phyloP scores from a whole-genome alignment of 2,888 invertebrate genomes.

The Eueremaeus valkanovi region DNA sequence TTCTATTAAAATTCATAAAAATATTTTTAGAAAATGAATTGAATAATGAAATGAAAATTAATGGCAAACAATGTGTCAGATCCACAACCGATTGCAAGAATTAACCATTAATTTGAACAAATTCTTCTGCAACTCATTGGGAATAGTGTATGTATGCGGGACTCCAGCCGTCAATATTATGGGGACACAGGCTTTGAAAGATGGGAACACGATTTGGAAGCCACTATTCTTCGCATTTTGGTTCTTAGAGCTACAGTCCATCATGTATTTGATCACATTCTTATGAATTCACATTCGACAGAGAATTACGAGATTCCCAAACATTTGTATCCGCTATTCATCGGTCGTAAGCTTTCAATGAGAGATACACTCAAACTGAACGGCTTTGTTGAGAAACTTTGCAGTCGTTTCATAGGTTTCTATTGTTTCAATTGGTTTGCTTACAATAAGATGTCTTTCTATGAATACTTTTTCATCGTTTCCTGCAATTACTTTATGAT shows the following conservation, averaged over 20 bases:
- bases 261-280: conserved; percentile 1
- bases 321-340: background rate
- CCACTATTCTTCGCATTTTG: background rate
- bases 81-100: too few relatives aligned
- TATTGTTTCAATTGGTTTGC: conserved; percentile 9
- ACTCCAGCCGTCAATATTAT: background rate
- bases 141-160: background rate
- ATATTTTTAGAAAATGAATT: too few relatives aligned
- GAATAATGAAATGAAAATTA: too few relatives aligned
- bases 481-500: background rate
- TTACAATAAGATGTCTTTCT: background rate
- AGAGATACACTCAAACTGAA: background rate
- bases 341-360: background rate
- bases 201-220: background rate
- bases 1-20: too few relatives aligned
- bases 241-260: background rate
- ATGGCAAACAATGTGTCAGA: too few relatives aligned
- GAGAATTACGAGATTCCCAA: background rate
- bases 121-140: conserved; percentile 4
- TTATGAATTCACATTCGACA: background rate
- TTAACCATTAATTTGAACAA: background rate
- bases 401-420: background rate
- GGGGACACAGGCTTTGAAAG: background rate
- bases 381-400: background rate
- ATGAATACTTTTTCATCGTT: background rate